Conservation (phyloP, 2,888 invertebrate species). For the Microdon myrmicae region DNA sequence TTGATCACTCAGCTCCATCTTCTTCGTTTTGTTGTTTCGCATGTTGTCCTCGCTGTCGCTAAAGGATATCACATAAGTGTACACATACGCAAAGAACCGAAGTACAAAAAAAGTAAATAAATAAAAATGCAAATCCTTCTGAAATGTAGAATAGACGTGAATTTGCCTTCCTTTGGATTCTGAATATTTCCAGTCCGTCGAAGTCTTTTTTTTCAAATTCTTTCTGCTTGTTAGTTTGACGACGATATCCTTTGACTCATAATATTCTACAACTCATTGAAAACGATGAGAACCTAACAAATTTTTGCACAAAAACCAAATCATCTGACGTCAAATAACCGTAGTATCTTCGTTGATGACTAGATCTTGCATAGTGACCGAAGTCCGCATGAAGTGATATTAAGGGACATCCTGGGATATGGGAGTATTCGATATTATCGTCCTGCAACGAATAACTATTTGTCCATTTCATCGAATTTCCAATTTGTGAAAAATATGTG, state of each 20-base stretch:
- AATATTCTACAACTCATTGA: slow-evolving; percentile 42
- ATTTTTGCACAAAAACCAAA: slow-evolving; percentile 13
- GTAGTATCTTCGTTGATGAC: slow-evolving; percentile 39
- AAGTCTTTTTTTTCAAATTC: slow-evolving; percentile 1
- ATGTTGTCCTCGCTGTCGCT: not conserved
- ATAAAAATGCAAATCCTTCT: slow-evolving; percentile 33
- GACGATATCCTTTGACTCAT: slow-evolving; percentile 48
- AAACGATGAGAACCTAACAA: no score
- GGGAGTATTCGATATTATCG: slow-evolving; percentile 25
- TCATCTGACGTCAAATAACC: slow-evolving; percentile 32
- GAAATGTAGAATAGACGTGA: slow-evolving; percentile 25
- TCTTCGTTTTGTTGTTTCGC: no score
- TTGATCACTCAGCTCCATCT: slow-evolving; percentile 37
- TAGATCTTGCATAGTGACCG: slow-evolving; percentile 10
- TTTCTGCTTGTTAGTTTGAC: slow-evolving; percentile 36
- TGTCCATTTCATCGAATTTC: slow-evolving; percentile 49
- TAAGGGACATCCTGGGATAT: slow-evolving; percentile 40
- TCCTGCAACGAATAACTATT: slow-evolving; percentile 27
- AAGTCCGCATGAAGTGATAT: slow-evolving; percentile 23
- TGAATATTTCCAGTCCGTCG: no score
- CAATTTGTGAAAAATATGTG: slow-evolving; percentile 51
- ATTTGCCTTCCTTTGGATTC: slow-evolving; percentile 16
- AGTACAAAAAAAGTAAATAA: no score
- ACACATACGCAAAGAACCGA: slow-evolving; percentile 9
- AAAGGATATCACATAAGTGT: slow-evolving; percentile 41